Conservation (phyloP, 2,113 vertebrate genomes). For the Diadophis punctatus region DNA sequence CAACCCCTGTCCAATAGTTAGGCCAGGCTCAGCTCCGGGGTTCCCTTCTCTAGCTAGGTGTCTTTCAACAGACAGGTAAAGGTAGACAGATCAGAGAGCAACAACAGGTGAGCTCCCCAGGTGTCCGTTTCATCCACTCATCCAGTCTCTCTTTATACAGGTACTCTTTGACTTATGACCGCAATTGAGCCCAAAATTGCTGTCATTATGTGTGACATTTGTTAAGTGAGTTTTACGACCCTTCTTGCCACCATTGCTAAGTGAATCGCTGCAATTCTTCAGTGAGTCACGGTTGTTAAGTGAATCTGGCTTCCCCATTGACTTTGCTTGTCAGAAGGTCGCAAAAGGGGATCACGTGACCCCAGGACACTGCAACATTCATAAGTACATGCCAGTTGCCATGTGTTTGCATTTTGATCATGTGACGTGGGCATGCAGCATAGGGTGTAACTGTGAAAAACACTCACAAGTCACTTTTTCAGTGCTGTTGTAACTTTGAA, state of each 20-base stretch:
- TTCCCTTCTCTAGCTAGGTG: background rate
- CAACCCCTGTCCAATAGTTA: background rate
- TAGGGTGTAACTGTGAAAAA: background rate
- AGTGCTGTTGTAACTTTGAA: no score
- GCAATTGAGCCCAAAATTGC: background rate
- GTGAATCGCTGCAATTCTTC: background rate
- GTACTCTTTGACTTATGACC: background rate
- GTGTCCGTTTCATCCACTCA: background rate
- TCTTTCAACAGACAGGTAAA: background rate
- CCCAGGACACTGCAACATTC: background rate
- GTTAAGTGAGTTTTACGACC: background rate
- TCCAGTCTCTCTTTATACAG: background rate
- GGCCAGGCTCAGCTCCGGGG: background rate
- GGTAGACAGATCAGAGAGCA: background rate
- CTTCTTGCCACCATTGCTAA: background rate
- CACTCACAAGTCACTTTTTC: background rate
- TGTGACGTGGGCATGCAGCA: background rate
- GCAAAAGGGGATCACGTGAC: rapidly evolving
- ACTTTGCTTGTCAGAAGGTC: background rate
- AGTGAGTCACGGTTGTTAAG: background rate
- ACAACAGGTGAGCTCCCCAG: background rate
- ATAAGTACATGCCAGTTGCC: background rate
- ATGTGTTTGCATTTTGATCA: background rate
- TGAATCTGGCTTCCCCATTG: background rate
- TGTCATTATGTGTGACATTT: background rate